These are phyloP conservation scores for Poecilus cupreus DNA, from an alignment of 2,888 invertebrate genomes.

Conservation along the genomic window DNA sequence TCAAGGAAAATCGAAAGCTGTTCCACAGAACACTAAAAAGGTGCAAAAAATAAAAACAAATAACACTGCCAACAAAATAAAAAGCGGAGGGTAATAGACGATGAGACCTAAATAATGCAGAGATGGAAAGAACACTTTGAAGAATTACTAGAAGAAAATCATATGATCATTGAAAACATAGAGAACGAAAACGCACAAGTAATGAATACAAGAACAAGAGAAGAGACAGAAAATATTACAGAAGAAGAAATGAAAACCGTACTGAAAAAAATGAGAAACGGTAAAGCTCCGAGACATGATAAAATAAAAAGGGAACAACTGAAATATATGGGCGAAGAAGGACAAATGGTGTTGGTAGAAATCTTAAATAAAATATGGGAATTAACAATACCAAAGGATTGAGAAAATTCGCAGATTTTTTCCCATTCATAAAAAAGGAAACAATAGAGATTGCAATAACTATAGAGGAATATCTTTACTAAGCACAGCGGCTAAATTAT, in stretches of 20 bases:
- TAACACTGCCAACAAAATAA: background rate
- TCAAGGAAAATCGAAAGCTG: too few species aligned
- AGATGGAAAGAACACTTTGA: too few species aligned
- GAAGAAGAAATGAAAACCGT: too few species aligned
- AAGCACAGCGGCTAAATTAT: too few species aligned
- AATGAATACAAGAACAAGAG: background rate
- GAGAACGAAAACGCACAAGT: background rate
- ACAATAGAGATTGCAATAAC: too few species aligned
- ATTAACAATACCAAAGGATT: too few species aligned
- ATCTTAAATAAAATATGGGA: background rate
- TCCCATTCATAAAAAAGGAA: too few species aligned
- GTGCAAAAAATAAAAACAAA: background rate
- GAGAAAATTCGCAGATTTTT: too few species aligned
- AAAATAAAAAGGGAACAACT: slow-evolving; percentile 4
- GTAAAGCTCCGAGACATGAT: background rate
- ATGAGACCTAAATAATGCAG: too few species aligned
- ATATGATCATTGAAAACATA: too few species aligned
- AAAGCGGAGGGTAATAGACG: background rate
- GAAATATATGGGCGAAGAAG: slow-evolving; percentile 16
- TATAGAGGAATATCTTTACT: too few species aligned
- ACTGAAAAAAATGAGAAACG: background rate
- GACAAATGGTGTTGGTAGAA: background rate
- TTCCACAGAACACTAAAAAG: background rate
- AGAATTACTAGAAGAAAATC: too few species aligned
- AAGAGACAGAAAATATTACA: background rate